phyloP scores from a whole-genome alignment of 2,797 vertebrate species.

The Malacoctenus gilli region DNA sequence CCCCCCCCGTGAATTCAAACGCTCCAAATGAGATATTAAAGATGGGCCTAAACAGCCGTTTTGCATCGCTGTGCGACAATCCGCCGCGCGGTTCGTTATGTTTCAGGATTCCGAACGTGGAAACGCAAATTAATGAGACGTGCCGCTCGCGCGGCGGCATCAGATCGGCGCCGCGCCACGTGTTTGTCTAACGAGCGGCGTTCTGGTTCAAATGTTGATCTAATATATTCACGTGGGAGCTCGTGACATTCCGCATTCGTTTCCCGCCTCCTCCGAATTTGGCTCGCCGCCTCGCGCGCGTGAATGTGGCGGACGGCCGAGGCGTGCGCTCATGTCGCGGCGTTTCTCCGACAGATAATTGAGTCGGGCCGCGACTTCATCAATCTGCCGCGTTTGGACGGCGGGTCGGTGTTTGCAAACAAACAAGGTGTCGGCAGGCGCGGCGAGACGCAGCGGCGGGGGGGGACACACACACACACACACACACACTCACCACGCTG shows the following conservation, averaged over 20 bases:
- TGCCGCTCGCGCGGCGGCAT: neutral
- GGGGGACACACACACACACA: too few species aligned
- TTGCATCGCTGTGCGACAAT: neutral
- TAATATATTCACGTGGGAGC: constrained; percentile 31
- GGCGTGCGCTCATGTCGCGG: too few species aligned
- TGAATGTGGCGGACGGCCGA: too few species aligned
- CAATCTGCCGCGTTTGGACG: too few species aligned
- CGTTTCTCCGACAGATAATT: too few species aligned
- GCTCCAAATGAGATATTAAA: neutral
- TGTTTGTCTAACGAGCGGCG: constrained; percentile 24
- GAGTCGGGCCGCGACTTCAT: too few species aligned
- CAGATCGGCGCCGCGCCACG: constrained; percentile 24
- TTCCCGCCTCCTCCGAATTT: constrained; percentile 3
- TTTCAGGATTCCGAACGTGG: neutral
- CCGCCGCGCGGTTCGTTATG: neutral
- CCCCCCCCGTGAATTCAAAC: neutral
- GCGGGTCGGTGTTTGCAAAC: too few species aligned
- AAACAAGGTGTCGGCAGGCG: too few species aligned
- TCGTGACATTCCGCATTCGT: constrained; percentile 10
- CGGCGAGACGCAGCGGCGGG: too few species aligned
- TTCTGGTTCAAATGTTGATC: constrained; percentile 29
- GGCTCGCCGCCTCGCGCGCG: too few species aligned
- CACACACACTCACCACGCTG: constrained; percentile 85
- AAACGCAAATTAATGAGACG: constrained; percentile 16
- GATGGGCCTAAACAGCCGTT: neutral